These are phyloP conservation scores for Trematomus loennbergii DNA, from an alignment of 2,113 vertebrate species.

Conservation along the genomic window DNA sequence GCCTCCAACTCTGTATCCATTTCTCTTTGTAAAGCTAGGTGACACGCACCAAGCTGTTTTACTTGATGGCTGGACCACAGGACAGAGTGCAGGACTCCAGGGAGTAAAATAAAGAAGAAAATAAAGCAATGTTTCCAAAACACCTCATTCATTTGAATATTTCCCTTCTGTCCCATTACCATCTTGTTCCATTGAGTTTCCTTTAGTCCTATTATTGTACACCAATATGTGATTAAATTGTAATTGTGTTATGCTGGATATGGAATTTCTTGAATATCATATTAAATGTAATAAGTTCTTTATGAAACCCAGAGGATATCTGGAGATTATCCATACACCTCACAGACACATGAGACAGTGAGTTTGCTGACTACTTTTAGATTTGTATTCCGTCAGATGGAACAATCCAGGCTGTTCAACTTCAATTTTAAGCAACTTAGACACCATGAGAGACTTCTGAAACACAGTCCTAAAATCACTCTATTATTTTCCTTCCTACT, in stretches of 20 bases:
- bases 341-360: neutral
- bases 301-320: constrained; percentile 1
- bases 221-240: neutral
- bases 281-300: neutral
- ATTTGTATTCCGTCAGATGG: neutral
- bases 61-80: no score
- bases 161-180: neutral
- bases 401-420: neutral
- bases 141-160: neutral
- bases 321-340: neutral
- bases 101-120: neutral
- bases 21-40: no score
- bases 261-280: neutral
- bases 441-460: neutral
- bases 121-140: neutral
- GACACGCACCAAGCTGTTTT: no score
- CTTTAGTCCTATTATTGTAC: neutral
- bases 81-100: no score
- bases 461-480: neutral
- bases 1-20: no score
- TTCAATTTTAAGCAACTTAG: neutral
- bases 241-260: neutral
- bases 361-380: neutral
- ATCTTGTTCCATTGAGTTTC: neutral
- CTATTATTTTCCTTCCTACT: neutral